Evolutionary conservation across 1,140 invertebrate species (phyloP).

Genomic region (Littorina saxatilis): DNA sequence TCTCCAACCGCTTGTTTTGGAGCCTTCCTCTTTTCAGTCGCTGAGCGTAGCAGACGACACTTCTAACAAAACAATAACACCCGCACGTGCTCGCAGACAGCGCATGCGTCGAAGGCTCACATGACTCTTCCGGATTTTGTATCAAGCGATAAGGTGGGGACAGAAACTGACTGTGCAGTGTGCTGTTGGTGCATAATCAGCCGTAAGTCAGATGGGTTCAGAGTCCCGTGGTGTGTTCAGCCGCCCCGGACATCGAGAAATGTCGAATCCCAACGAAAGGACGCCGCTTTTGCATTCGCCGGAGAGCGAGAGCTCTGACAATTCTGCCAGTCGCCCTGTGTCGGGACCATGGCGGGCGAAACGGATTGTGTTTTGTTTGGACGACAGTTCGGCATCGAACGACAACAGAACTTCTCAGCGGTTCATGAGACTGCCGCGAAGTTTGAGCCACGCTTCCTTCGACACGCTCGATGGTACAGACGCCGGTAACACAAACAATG

Average conservation of each 20-base stretch:
- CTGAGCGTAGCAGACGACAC: too few relatives aligned
- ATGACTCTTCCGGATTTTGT: too few relatives aligned
- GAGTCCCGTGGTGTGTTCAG: background rate
- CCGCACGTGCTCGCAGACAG: too few relatives aligned
- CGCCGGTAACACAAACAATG: background rate
- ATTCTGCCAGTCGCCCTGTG: background rate
- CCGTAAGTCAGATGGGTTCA: background rate
- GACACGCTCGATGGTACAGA: background rate
- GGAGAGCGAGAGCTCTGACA: background rate
- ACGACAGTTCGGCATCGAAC: background rate
- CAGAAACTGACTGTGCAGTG: too few relatives aligned
- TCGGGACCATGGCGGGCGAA: background rate
- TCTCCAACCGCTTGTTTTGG: too few relatives aligned
- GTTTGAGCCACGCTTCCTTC: conserved; percentile 36
- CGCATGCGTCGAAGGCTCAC: too few relatives aligned
- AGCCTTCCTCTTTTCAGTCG: too few relatives aligned
- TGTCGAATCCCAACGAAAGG: conserved; percentile 13
- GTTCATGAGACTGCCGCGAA: conserved; percentile 49
- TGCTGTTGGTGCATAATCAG: background rate
- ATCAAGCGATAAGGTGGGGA: too few relatives aligned
- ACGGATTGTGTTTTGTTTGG: background rate
- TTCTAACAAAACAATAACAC: too few relatives aligned
- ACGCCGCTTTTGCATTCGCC: conserved; percentile 12
- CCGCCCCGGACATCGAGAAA: conserved; percentile 2
- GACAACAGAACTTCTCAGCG: conserved; percentile 25